These are phyloP conservation scores for Ovis canadensis DNA, from an alignment of 2,113 vertebrate genomes.

Conservation along the genomic window DNA sequence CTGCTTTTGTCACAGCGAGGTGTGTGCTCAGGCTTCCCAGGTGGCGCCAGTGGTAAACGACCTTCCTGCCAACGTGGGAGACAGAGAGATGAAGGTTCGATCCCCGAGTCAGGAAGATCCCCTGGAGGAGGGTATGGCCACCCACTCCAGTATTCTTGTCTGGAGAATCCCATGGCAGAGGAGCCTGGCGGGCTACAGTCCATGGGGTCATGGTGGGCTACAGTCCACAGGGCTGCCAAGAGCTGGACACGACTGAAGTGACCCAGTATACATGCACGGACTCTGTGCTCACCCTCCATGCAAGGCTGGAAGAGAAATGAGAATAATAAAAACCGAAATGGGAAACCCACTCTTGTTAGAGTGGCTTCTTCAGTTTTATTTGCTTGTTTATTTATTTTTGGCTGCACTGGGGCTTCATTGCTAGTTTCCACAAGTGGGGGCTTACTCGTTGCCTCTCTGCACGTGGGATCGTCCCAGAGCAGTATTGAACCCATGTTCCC, in stretches of 20 bases:
- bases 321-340: background rate
- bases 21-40: background rate
- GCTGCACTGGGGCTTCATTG: background rate
- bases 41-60: background rate
- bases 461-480: accelerated
- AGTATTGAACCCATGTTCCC: background rate
- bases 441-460: background rate
- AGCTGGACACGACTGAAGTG: background rate
- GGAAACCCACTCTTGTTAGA: background rate
- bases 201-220: accelerated
- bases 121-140: background rate
- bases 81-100: background rate
- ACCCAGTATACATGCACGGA: background rate
- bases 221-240: accelerated
- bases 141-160: background rate
- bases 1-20: background rate
- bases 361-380: background rate
- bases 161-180: background rate
- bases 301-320: background rate
- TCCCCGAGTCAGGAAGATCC: background rate
- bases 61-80: background rate
- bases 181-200: background rate
- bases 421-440: background rate
- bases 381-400: background rate
- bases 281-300: background rate